Evolutionary conservation across 2,797 vertebrate species (phyloP), one percentile per base, ranked within the genome.

Genomic region (Lemur catta): DNA sequence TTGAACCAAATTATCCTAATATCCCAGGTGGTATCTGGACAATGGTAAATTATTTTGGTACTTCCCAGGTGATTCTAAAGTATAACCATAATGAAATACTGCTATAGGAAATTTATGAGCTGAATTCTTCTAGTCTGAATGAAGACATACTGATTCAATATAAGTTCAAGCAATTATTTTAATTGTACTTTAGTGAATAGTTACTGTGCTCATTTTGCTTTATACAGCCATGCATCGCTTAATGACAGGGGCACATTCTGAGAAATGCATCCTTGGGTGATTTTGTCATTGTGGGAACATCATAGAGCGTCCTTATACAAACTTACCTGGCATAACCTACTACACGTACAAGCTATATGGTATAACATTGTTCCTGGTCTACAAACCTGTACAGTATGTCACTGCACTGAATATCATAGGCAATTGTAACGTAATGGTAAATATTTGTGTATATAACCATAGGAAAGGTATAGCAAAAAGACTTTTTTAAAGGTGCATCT

Each of bases 151-250:
- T 81, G 7, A 76, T 72, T 94, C 24, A 74, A 75, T 57, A 81
- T 89, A 88, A 95, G 2, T 78, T 84, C 71, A 91, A 84, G 57
- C 6, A 95, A 71, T 95, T 69, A 84, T 71, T 76, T 84, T 93
- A 84, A 91, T 67, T 82, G 10, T 14, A 71, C 7, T 75, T 79
- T 81, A 76, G n/a, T 92, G 57, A 71, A 28, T 65, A 81, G 9
- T 67, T 48, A 12, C 7, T 69, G 30, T 90, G 35, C 50, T 97
- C 38, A 96, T 75, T 96, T 96, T 92, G 22, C 35, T 91, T 91
- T 91, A 4, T 59, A 24, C 4, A 52, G 48, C 52, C 48, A 35
- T 24, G 20, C 33, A 24, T 52, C 12, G 33, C 18, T 76, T 52
- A 24, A 76, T 24, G 46, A 50, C 11, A n/a, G 63, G 18, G 11